A percentile compares a stretch with the other conserved stretches of the same genome.
phyloP scores from a whole-genome alignment of 2,888 invertebrate genomes.

The Euspilapteryx auroguttella region DNA sequence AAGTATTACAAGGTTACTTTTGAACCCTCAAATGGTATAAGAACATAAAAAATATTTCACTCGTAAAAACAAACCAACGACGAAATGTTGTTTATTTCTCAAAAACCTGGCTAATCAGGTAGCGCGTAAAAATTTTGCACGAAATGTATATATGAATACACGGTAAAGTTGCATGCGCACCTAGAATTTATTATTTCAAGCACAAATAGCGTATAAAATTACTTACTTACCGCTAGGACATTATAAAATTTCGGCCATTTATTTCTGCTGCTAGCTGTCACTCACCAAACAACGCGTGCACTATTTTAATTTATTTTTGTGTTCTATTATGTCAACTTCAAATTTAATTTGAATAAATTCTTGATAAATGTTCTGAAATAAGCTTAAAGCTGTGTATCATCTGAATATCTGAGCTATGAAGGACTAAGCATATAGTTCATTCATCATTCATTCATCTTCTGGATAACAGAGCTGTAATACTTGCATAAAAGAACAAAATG shows the following conservation, averaged over 20 bases:
- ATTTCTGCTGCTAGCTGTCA: too few species aligned
- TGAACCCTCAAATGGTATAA: neutral
- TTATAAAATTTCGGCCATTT: too few species aligned
- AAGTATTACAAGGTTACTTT: conserved; percentile 2
- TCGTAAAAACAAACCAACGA: conserved; percentile 1
- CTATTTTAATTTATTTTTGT: too few species aligned
- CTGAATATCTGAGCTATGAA: neutral
- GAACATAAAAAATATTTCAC: too few species aligned
- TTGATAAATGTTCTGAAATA: too few species aligned
- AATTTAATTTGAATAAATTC: too few species aligned
- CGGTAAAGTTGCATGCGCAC: neutral
- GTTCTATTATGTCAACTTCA: too few species aligned
- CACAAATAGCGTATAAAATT: neutral
- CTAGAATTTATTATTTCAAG: neutral
- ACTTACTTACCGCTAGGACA: conserved; percentile 1
- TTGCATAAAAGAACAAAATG: conserved; percentile 1
- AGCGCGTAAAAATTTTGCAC: conserved; percentile 1
- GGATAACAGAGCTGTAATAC: conserved; percentile 1
- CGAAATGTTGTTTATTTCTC: conserved; percentile 2
- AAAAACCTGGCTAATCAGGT: neutral
- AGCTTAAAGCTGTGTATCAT: neutral
- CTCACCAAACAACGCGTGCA: too few species aligned
- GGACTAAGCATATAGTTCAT: too few species aligned
- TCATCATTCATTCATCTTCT: neutral
- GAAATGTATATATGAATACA: conserved; percentile 1